Base-by-base conservation (phyloP, 2,888 invertebrate genomes). In the Drosophila anceps region DNA sequence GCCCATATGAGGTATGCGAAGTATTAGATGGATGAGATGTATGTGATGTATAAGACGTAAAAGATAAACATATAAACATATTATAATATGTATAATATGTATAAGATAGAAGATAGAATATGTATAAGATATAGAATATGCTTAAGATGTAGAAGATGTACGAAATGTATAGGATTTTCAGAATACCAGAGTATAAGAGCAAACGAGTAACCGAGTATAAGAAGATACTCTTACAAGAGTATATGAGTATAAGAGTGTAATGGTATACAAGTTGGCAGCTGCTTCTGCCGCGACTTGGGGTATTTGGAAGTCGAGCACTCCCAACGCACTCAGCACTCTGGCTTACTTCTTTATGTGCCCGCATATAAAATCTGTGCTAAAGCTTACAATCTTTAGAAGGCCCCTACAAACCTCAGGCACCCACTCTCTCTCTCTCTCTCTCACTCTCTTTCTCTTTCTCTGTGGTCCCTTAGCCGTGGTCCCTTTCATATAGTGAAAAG, bases 291-390 rank as follows among this genome's bases (percentile, higher is more conserved):
- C 2, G 33, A 15, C 13, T 15, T n/a, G 7, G 37, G 18, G 50
- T 31, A 31, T 33, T 20, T 33, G 13, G 0, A 1, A 13, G 50
- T 50, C 31, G 12, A 0, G 13, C 20, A 31, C 13, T 7, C 1
- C 8, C 31, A 5, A 31, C 31, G 1, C 18, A 8, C 6, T 13
- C 18, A 12, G 13, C 50, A 20, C 31, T 18, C 18, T 18, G 1
- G 18, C 31, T n/a, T 27, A n/a, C 4, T 27, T 54, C 35, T 37
- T 73, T 66, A 64, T 75, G 73, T 60, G 50, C 44, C 46, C 62
- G 67, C 78, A 76, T 60, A 67, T 53, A 62, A 73, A 75, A 75
- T 79, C 76, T 54, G 48, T 12, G 18, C 33, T 54, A 53, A 43
- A 27, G 43, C 63, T 39, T 29, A 41, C 41, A 67, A 63, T 71